phyloP scores from a whole-genome alignment of 2,113 vertebrate species.

The Nothoprocta perdicaria region DNA sequence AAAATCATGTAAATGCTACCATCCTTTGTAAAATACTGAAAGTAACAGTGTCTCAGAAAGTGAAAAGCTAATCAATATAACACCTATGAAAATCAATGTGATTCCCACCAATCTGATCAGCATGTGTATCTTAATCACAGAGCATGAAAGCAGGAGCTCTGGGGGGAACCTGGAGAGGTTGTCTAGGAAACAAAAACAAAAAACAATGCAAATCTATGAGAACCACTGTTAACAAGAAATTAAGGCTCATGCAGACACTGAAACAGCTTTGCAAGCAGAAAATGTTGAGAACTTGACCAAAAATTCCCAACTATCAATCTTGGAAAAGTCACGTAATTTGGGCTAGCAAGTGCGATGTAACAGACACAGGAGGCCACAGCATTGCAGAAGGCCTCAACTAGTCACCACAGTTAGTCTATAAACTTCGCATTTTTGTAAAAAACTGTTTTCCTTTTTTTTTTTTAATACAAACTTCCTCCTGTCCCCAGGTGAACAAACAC shows the following conservation, averaged over 20 bases:
- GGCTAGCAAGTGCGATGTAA: not conserved
- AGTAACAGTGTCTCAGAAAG: slow-evolving; percentile 48
- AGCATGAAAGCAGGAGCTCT: slow-evolving; percentile 46
- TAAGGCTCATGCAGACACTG: not conserved
- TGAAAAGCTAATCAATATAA: slow-evolving; percentile 37
- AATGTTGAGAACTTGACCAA: slow-evolving; percentile 26
- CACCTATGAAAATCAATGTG: slow-evolving; percentile 38
- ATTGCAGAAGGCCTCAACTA: not conserved
- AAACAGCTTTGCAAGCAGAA: not conserved
- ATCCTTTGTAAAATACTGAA: slow-evolving; percentile 36
- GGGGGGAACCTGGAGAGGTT: slow-evolving; percentile 48
- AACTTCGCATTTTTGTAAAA: not conserved
- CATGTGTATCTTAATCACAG: slow-evolving; percentile 31
- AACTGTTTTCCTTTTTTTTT: not conserved
- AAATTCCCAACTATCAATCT: not conserved
- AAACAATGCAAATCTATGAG: not conserved
- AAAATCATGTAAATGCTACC: slow-evolving; percentile 48
- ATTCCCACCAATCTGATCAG: slow-evolving; percentile 28
- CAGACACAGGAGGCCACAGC: not conserved
- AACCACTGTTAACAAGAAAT: slow-evolving; percentile 33
- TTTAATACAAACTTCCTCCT: not conserved
- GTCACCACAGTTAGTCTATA: not conserved
- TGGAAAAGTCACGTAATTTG: not conserved
- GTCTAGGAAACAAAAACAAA: slow-evolving; percentile 54
- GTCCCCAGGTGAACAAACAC: not conserved